Evolutionary conservation across 2,797 vertebrate genomes (phyloP).

Genomic region (Parauchenoglanis ngamensis): DNA sequence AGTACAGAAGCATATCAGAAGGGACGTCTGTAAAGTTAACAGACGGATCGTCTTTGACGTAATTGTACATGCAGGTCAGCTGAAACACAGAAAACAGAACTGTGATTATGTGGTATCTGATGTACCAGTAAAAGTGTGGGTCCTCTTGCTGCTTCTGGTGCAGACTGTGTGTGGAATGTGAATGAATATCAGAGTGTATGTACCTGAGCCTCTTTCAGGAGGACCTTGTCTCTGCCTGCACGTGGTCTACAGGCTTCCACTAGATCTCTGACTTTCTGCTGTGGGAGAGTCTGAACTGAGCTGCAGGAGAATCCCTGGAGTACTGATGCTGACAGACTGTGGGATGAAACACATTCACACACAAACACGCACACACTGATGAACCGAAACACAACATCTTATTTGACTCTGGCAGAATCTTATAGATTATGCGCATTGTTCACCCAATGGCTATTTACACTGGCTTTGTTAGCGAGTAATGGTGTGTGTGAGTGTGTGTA

Average conservation of each 20-base stretch:
- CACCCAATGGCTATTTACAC: neutral
- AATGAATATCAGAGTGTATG: neutral
- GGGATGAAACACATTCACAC: neutral
- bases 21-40: slow-evolving; percentile 66
- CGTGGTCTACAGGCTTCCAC: slow-evolving; percentile 61
- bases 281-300: slow-evolving; percentile 54
- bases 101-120: neutral
- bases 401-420: neutral
- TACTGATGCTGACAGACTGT: slow-evolving; percentile 64
- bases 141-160: too few species aligned
- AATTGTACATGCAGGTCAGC: slow-evolving; percentile 73
- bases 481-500: neutral
- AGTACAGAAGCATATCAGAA: slow-evolving; percentile 70
- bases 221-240: slow-evolving; percentile 55
- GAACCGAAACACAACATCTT: neutral
- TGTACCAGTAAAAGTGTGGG: too few species aligned
- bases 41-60: slow-evolving; percentile 48
- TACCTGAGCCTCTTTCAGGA: slow-evolving; percentile 68
- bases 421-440: neutral
- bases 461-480: neutral
- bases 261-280: slow-evolving; percentile 35
- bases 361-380: neutral
- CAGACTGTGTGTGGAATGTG: too few species aligned
- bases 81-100: slow-evolving; percentile 47
- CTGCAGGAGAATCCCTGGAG: slow-evolving; percentile 61